Conservation (phyloP, 2,888 invertebrate genomes). For the Hemicrepidius hirtus region DNA sequence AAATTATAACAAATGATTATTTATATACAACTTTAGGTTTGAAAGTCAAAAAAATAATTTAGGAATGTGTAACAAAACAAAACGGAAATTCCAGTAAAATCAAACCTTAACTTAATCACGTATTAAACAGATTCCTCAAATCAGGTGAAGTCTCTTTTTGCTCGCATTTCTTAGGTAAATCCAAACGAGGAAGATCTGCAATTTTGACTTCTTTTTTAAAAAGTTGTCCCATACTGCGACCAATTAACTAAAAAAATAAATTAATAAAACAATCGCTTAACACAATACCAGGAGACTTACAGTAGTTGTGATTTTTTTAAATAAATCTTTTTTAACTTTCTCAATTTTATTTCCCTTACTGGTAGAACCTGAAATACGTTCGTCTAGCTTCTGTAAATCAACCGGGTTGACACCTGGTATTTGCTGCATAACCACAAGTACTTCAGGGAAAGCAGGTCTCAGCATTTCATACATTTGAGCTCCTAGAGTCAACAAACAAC, state of each 20-base stretch:
- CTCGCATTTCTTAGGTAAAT: conserved; percentile 69
- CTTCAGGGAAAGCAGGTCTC: conserved; percentile 83
- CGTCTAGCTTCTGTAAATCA: conserved; percentile 89
- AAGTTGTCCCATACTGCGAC: conserved; percentile 88
- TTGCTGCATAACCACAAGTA: conserved; percentile 82
- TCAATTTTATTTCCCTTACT: conserved; percentile 87
- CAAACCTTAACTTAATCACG: conserved; percentile 52
- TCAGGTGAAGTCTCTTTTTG: conserved; percentile 67
- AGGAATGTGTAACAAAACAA: conserved; percentile 48
- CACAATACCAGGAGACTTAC: conserved; percentile 71
- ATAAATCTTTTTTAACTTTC: conserved; percentile 92
- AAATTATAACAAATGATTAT: conserved; percentile 42
- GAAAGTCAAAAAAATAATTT: conserved; percentile 46
- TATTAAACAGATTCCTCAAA: conserved; percentile 67
- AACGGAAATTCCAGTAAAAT: conserved; percentile 23
- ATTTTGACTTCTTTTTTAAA: conserved; percentile 93
- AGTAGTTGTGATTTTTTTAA: conserved; percentile 90
- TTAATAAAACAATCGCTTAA: not conserved
- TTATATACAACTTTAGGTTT: conserved; percentile 27
- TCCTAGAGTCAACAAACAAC: conserved; percentile 85
- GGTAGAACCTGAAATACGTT: conserved; percentile 81
- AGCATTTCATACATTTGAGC: conserved; percentile 90
- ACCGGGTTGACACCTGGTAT: conserved; percentile 88
- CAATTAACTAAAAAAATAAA: conserved; percentile 79
- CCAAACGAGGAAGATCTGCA: conserved; percentile 86